phyloP scores from a whole-genome alignment of 1,140 invertebrate genomes.

The Magallana angulata region DNA sequence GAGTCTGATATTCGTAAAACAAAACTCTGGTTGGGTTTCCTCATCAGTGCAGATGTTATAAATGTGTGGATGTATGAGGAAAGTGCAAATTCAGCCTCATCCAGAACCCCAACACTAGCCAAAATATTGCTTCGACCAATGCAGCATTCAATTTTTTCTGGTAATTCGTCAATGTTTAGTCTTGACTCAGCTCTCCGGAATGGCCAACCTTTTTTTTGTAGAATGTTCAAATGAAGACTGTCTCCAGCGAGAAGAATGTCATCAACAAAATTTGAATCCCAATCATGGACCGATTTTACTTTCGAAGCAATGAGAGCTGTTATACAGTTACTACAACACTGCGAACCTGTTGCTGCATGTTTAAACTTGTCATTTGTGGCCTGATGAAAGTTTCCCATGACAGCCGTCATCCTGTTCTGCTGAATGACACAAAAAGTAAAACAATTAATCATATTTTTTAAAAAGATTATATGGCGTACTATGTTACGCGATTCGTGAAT shows the following conservation, averaged over 20 bases:
- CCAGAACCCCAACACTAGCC: background rate
- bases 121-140: background rate
- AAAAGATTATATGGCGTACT: no score
- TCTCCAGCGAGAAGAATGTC: background rate
- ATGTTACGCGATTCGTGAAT: no score
- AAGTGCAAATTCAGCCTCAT: background rate
- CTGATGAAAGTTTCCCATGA: conserved; percentile 23
- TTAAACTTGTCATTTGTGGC: background rate
- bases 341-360: background rate
- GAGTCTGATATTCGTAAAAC: background rate
- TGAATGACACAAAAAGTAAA: no score
- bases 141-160: background rate
- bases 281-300: background rate
- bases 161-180: conserved; percentile 4
- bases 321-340: background rate
- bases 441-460: no score
- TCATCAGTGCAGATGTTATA: background rate
- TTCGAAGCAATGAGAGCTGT: background rate
- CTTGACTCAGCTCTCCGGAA: background rate
- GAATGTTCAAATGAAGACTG: background rate
- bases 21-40: background rate
- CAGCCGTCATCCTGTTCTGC: background rate
- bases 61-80: background rate
- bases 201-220: background rate
- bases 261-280: conserved; percentile 4